These are phyloP conservation scores for Nannobrachium achirus DNA, from an alignment of 2,113 vertebrate genomes.

Conservation along the genomic window DNA sequence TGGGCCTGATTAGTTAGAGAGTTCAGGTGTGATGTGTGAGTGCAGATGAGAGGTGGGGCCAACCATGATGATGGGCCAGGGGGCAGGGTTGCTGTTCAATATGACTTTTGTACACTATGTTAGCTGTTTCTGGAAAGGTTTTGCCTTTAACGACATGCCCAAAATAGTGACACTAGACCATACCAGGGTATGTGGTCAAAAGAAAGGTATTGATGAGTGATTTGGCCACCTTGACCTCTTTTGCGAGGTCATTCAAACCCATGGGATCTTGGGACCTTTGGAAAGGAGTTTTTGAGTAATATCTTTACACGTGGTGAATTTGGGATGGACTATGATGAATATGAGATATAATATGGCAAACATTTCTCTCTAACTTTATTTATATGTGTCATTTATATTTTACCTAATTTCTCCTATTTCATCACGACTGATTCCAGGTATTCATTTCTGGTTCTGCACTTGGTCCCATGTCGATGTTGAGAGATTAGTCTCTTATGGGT, in stretches of 20 bases:
- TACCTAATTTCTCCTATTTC: constrained; percentile 25
- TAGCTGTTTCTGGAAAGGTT: no score
- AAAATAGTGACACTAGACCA: no score
- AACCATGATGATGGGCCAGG: no score
- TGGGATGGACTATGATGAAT: constrained; percentile 12
- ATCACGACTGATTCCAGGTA: constrained; percentile 27
- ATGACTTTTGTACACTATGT: no score
- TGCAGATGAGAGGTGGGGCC: no score
- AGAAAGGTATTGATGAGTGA: background rate
- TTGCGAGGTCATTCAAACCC: constrained; percentile 22
- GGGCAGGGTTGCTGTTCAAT: no score
- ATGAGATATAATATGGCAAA: constrained; percentile 19
- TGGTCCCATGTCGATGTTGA: constrained; percentile 19
- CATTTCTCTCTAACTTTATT: constrained; percentile 29
- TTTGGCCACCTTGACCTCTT: background rate
- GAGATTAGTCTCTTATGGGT: constrained; percentile 51
- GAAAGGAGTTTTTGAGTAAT: background rate
- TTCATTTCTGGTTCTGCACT: constrained; percentile 41
- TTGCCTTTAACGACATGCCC: no score
- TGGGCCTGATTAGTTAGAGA: no score
- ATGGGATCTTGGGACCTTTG: no score
- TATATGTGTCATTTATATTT: constrained; percentile 19
- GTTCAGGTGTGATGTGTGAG: no score
- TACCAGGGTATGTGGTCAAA: no score
- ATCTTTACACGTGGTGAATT: constrained; percentile 32